Evolutionary conservation across 2,888 invertebrate genomes (phyloP).

Genomic region (Epicampocera succincta): DNA sequence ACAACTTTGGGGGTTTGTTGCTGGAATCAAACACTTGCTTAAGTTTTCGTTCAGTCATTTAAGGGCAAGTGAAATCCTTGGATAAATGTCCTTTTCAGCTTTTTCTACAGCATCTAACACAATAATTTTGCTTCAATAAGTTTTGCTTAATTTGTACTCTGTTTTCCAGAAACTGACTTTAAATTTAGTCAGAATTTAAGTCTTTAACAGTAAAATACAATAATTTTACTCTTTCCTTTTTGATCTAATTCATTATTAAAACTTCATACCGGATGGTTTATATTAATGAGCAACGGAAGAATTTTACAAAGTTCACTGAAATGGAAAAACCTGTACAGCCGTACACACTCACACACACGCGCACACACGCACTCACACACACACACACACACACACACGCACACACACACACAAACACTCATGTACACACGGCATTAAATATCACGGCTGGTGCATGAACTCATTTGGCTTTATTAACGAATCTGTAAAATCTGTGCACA

Average conservation of each 20-base stretch:
- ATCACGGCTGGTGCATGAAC: constrained; percentile 27
- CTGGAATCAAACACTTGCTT: too few relatives aligned
- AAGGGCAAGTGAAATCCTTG: too few relatives aligned
- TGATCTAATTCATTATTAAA: constrained; percentile 50
- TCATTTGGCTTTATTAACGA: constrained; percentile 37
- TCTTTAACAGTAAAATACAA: not conserved
- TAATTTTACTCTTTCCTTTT: not conserved
- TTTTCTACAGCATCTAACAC: too few relatives aligned
- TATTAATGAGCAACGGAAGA: constrained; percentile 63
- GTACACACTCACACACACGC: not conserved
- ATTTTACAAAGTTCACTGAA: constrained; percentile 58
- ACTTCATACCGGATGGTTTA: constrained; percentile 57
- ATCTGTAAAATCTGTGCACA: constrained; percentile 40
- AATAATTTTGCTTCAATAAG: too few relatives aligned
- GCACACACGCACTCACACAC: not conserved
- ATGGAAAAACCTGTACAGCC: constrained; percentile 53
- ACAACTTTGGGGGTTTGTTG: too few relatives aligned
- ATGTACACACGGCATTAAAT: not conserved
- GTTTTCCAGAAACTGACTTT: not conserved
- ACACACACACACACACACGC: not conserved
- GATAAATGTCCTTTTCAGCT: too few relatives aligned
- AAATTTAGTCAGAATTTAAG: constrained; percentile 12
- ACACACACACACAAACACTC: constrained; percentile 2
- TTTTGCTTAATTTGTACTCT: too few relatives aligned
- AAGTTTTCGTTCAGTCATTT: too few relatives aligned